Evolutionary conservation across 2,888 invertebrate species (phyloP).

Genomic region (Autographa pulchrina): DNA sequence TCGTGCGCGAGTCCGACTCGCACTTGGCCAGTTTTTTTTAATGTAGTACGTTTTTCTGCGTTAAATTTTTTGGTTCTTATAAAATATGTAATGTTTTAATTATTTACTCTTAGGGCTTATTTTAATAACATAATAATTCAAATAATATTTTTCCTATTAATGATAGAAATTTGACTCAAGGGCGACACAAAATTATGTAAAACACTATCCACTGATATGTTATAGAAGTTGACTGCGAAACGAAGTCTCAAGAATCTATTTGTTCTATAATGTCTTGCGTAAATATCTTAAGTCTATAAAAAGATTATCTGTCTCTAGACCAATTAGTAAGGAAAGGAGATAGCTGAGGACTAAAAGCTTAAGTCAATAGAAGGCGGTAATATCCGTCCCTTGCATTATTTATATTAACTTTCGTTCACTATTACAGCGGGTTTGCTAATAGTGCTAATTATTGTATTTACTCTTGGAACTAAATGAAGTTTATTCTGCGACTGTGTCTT

Average conservation of each 20-base stretch:
- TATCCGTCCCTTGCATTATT: slow-evolving; percentile 4
- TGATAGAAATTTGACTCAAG: too few relatives aligned
- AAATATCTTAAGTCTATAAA: neutral
- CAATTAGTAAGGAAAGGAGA: neutral
- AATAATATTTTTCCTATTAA: too few relatives aligned
- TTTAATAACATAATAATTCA: too few relatives aligned
- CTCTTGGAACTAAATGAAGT: slow-evolving; percentile 2
- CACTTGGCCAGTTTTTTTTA: too few relatives aligned
- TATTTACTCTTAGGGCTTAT: neutral
- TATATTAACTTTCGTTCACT: slow-evolving; percentile 4
- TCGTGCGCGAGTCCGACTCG: too few relatives aligned
- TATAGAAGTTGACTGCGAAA: too few relatives aligned
- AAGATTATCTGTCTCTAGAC: neutral
- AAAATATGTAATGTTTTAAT: neutral
- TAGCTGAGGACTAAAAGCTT: slow-evolving; percentile 4
- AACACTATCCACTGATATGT: too few relatives aligned
- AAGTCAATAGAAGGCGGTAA: slow-evolving; percentile 2
- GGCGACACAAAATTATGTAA: too few relatives aligned
- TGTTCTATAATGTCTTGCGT: neutral
- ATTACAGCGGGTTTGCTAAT: slow-evolving; percentile 1
- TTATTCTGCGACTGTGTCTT: slow-evolving; percentile 5
- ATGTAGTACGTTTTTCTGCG: neutral
- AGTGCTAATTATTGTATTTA: slow-evolving; percentile 1
- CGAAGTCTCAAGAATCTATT: neutral
- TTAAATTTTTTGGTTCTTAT: neutral